Evolutionary conservation across 2,888 invertebrate species (phyloP), one percentile per base, ranked within the genome.

Genomic region (Micropterix aruncella): DNA sequence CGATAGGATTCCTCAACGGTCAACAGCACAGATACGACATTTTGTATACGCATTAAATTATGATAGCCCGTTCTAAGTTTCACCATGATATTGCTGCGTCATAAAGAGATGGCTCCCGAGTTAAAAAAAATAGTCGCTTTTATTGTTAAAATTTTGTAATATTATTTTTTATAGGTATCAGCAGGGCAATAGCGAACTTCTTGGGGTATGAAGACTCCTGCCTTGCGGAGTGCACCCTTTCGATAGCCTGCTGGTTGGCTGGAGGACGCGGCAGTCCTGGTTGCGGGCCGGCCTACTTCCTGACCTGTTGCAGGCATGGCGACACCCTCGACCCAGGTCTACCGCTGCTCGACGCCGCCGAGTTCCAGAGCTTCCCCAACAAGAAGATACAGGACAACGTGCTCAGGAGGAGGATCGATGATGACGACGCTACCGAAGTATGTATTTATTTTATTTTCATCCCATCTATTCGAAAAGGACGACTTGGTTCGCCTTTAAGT

Each of bases 191-290:
- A 42, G 74, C 75, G 1, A 70, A 75, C 0, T 61, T 79, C 52
- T 60, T 78, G 9, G 78, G 77, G 2, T 77, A 76, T 55, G 77
- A 77, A 0, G 55, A 66, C 2, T 70, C 71, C 9, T 79, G 79
- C 53, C 67, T 61, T 40, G 70, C 75, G 54, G 72, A 80, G 1
- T 86, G 86, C 55, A 80, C 82, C 1, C 62, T 86, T 43, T 73
- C 83, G 2, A 62, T 86, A 40, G 75, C 80, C 16, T 87, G 86
- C 59, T 85, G 86, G 84, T 63, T 85, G 51, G 75, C 77, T 19
- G 85, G 85, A 1, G 85, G 85, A 12, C 70, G 70, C 36, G 73
- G 79, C 54, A 72, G 74, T 37, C 63, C 76, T 18, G 80, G 82
- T 16, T 83, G 83, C 51, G 81, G 82, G 1, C 74, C 75, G 40